Base-by-base conservation (phyloP, 2,113 vertebrate genomes). In the Periophthalmus modestus region DNA sequence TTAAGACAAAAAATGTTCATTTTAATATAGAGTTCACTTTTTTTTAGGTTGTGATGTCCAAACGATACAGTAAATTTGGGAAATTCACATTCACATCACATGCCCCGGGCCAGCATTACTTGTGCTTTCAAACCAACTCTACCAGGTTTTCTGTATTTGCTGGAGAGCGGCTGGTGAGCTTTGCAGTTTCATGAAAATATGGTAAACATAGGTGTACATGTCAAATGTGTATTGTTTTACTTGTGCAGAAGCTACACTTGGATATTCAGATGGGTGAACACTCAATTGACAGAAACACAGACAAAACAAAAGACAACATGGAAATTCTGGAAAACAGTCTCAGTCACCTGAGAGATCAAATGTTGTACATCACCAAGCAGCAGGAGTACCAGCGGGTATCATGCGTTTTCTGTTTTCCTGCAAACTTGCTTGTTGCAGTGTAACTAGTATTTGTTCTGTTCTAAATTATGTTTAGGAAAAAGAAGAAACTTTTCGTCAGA, bases 341-440 rank as follows among this genome's bases (percentile, higher is more conserved):
- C 55, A 90, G 83, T 28, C 93, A 96, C 74, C 91, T 98, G 23
- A 90, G 88, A 18, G 93, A 95, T 80, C 93, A 97, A 91, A 93
- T 95, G 74, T 73, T 86, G 50, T 94, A 95, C 16, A 94, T 98
- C 79, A 80, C 87, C 77, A 96, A 84, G 81, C 95, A 96, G 72
- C 97, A 99, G 83, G 91, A 95, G 76, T 96, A 96, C 85, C 96
- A 96, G 78, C 94, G 96, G 89, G 96, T 96, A 95, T n/a, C 16
- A 10, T 19, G 11, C 5, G 15, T 16, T 13, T 4, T 16, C 47
- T 66, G 12, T 57, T 23, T 36, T 68, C 21, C 19, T n/a, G 18
- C 52, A 55, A 55, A n/a, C 18, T 9, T 5, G 34, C 3, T n/a
- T 65, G 18, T 11, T 21, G 11, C 7, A 43, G 34, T 65, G 21